Base-by-base conservation (phyloP, 2,888 invertebrate genomes). In the Lasioglossum zephyrum region DNA sequence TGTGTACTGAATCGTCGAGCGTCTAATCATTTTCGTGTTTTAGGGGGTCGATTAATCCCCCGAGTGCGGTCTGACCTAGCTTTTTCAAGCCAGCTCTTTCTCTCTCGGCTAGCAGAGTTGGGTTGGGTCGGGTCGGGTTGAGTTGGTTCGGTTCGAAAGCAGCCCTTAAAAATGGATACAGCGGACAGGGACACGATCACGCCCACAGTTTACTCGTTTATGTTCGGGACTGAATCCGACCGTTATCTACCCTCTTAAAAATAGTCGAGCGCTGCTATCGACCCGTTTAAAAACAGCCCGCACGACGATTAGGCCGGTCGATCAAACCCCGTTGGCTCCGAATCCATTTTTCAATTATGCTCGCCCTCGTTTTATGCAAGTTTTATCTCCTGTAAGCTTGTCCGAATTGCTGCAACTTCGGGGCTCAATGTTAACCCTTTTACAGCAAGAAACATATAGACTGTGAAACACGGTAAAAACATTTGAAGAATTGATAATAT, bases 31-130 rank as follows among this genome's bases (percentile, higher is more conserved):
- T 82, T 79, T 70, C 69, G 74, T 74, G 69, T 82, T 79, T 74
- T 74, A 82, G 79, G 66, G 79, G 79, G 47, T 79, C 82, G 82
- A 82, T 82, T 82, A 82, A 82, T 82, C 79, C 74, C 82, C 57
- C 1, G 82, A 60, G 74, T 70, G 69, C 79, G 81, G 66, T 78
- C 31, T 73, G 81, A 82, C 81, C 81, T 77, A 82, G 44, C 79
- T 79, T 79, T 47, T n/a, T 8, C 49, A 44, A 66, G 63, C 66
- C 60, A 18, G 26, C n/a, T 57, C 26, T 31, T 22, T 31, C 72
- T 3, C 53, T 9, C 53, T n/a, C 53, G 22, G 53, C 53, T 1
- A 53, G 53, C n/a, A 53, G 9, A 22, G 60, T 60, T 60, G n/a
- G 60, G 13, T 26, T 13, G 4, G 60, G 60, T 16, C 16, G 13